Conservation (phyloP, 2,888 invertebrate species). For the Carabus problematicus region DNA sequence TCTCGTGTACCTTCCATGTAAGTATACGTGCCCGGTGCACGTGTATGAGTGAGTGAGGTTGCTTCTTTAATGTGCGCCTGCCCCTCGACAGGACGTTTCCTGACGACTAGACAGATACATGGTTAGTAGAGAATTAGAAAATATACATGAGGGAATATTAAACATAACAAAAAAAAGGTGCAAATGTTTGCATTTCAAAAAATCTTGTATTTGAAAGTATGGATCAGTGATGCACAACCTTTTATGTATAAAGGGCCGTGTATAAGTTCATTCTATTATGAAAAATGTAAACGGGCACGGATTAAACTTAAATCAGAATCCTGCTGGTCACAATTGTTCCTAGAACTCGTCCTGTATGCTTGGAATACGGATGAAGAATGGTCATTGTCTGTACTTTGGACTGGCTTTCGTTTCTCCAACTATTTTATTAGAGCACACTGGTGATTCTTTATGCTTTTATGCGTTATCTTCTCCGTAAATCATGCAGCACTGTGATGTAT, state of each 20-base stretch:
- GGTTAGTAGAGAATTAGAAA: not conserved
- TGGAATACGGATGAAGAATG: constrained; percentile 18
- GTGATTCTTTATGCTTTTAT: too few species aligned
- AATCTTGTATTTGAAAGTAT: not conserved
- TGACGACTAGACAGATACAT: not conserved
- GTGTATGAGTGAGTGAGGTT: not conserved
- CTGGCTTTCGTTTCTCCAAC: constrained; percentile 9
- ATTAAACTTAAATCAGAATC: not conserved
- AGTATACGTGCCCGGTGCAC: not conserved
- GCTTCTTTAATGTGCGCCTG: not conserved
- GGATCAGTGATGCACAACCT: too few species aligned
- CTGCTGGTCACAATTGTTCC: not conserved
- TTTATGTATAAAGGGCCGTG: too few species aligned
- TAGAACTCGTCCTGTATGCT: constrained; percentile 1
- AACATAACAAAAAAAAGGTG: not conserved
- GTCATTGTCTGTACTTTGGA: constrained; percentile 5
- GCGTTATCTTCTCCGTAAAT: not conserved
- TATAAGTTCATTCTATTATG: too few species aligned
- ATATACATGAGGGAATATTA: not conserved
- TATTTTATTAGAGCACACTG: constrained; percentile 5
- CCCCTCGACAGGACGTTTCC: not conserved
- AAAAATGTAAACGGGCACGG: too few species aligned
- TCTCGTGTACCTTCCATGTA: not conserved
- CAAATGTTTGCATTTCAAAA: too few species aligned
- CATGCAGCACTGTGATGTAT: too few species aligned